These are phyloP conservation scores for Pheosia gnoma DNA, from an alignment of 2,888 invertebrate genomes.

Conservation along the genomic window DNA sequence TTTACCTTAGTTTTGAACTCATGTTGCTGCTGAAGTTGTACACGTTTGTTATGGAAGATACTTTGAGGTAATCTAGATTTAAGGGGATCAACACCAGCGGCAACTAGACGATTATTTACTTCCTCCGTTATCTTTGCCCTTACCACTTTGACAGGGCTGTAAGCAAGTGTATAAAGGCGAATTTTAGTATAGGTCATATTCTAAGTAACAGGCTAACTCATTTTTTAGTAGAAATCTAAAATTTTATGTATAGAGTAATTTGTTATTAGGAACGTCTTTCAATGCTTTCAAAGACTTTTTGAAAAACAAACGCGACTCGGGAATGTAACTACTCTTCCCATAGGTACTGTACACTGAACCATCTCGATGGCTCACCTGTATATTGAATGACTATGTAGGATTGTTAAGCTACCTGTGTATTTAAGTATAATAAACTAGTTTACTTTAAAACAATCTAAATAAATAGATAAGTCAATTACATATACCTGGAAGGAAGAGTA, in stretches of 20 bases:
- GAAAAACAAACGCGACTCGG: too few relatives aligned
- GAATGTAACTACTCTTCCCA: too few relatives aligned
- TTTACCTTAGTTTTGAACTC: conserved; percentile 83
- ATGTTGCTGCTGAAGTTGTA: conserved; percentile 83
- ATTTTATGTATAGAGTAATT: too few relatives aligned
- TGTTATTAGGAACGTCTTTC: too few relatives aligned
- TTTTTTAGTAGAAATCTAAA: too few relatives aligned
- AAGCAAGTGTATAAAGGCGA: conserved; percentile 11
- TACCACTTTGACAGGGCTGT: conserved; percentile 69
- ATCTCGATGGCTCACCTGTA: too few relatives aligned
- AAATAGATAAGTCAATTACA: background rate
- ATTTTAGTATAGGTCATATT: background rate
- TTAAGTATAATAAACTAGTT: background rate
- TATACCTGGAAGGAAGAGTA: conserved; percentile 27
- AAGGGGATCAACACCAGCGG: conserved; percentile 86
- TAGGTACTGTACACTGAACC: too few relatives aligned
- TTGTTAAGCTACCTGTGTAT: too few relatives aligned
- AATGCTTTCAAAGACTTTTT: too few relatives aligned
- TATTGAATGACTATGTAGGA: too few relatives aligned
- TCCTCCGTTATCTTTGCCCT: conserved; percentile 77
- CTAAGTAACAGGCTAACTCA: too few relatives aligned
- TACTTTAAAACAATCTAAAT: background rate
- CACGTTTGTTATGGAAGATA: conserved; percentile 83
- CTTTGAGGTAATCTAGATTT: conserved; percentile 83
- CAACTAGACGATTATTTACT: conserved; percentile 81